These are phyloP conservation scores for Mythimna albipuncta DNA, from an alignment of 2,888 invertebrate species.

Conservation along the genomic window DNA sequence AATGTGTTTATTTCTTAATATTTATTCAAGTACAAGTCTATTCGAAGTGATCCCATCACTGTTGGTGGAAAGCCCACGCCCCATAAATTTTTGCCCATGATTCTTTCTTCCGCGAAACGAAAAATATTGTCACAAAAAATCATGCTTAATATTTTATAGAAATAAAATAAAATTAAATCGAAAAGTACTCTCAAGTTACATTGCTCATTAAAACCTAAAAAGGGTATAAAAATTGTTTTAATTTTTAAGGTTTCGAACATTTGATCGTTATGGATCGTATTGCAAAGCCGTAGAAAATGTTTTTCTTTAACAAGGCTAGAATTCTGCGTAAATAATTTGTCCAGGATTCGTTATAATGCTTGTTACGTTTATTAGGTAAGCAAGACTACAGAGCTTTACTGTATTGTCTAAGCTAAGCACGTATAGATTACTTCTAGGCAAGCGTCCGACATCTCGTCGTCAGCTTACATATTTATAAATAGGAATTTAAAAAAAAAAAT, in stretches of 20 bases:
- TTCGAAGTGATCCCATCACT: too few relatives aligned
- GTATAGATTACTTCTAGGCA: too few relatives aligned
- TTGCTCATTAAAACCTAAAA: slow-evolving; percentile 53
- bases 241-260: slow-evolving; percentile 57
- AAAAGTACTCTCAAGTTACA: slow-evolving; percentile 49
- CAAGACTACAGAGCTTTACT: not conserved
- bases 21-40: too few relatives aligned
- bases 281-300: slow-evolving; percentile 47
- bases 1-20: too few relatives aligned
- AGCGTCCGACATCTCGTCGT: too few relatives aligned
- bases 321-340: slow-evolving; percentile 33
- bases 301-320: slow-evolving; percentile 18
- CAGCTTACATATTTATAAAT: too few relatives aligned
- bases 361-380: not conserved
- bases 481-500: too few relatives aligned
- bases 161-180: slow-evolving; percentile 1
- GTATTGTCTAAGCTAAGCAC: not conserved
- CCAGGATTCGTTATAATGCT: not conserved
- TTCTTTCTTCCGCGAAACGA: too few relatives aligned
- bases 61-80: too few relatives aligned
- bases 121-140: too few relatives aligned
- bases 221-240: slow-evolving; percentile 45
- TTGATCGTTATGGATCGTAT: slow-evolving; percentile 53
- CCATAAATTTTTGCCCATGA: too few relatives aligned
- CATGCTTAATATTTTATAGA: not conserved